Evolutionary conservation across 2,113 vertebrate species (phyloP).

Genomic region (Casuarius casuarius): DNA sequence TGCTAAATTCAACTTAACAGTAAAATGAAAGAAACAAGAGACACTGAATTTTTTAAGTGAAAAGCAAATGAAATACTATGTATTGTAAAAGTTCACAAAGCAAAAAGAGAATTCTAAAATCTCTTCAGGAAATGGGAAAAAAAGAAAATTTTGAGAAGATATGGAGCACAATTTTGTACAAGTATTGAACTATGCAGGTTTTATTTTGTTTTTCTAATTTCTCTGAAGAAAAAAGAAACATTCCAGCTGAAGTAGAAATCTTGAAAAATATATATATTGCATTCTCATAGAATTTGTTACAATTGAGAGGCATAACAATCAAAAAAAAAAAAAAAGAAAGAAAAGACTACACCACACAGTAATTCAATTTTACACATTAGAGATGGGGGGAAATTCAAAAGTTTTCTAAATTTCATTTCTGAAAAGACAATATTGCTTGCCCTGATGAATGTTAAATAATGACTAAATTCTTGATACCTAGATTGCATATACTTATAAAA

Average conservation of each 20-base stretch:
- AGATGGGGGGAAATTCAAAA: not conserved
- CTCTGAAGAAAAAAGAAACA: not conserved
- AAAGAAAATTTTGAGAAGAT: not conserved
- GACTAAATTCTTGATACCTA: not conserved
- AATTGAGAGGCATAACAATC: not conserved
- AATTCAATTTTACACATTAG: not conserved
- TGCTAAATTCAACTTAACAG: conserved; percentile 47
- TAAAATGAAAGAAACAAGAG: conserved; percentile 14
- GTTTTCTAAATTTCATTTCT: not conserved
- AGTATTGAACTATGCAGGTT: not conserved
- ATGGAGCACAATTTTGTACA: not conserved
- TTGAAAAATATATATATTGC: not conserved
- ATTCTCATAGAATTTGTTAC: not conserved
- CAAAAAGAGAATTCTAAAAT: not conserved
- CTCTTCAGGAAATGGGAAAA: not conserved
- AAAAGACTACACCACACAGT: not conserved
- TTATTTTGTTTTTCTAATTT: not conserved
- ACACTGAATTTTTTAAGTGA: not conserved
- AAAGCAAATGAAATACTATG: not conserved
- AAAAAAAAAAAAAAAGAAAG: not conserved
- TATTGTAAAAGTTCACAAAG: not conserved
- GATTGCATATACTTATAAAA: not conserved
- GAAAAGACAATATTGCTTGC: not conserved
- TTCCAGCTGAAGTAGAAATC: not conserved
- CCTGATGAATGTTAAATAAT: not conserved